Conservation (phyloP, 35 echinoderm and acorn worm species). For the Amphiura filiformis region DNA sequence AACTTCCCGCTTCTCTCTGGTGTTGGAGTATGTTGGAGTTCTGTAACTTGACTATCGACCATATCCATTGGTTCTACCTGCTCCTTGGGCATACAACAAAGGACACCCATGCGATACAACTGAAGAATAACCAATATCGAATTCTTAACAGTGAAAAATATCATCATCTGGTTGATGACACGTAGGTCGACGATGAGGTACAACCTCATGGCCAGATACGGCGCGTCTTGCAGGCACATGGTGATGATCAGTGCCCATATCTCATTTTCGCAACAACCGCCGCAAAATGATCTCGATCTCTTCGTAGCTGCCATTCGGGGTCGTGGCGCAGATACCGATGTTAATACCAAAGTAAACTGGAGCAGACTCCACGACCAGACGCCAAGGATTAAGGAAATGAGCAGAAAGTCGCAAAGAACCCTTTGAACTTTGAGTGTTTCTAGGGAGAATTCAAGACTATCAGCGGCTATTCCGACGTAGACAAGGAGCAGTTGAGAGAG, state of each 20-base stretch:
- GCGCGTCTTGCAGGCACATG: slow-evolving; percentile 81
- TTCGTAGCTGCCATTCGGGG: slow-evolving; percentile 7
- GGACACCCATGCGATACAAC: slow-evolving; percentile 58
- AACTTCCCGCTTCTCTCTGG: neutral
- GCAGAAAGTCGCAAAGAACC: slow-evolving; percentile 60
- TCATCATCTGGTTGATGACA: slow-evolving; percentile 90
- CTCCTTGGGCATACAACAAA: neutral
- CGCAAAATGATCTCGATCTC: slow-evolving; percentile 1
- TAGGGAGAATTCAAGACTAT: slow-evolving; percentile 72
- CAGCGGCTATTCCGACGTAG: slow-evolving; percentile 90
- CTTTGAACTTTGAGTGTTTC: slow-evolving; percentile 63
- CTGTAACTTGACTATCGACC: no score
- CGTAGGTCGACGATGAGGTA: slow-evolving; percentile 58
- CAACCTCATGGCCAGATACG: slow-evolving; percentile 84
- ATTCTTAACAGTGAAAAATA: slow-evolving; percentile 93
- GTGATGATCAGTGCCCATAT: slow-evolving; percentile 81
- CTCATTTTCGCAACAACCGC: slow-evolving; percentile 74
- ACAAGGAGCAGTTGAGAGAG: slow-evolving; percentile 90
- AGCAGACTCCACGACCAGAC: slow-evolving; percentile 91
- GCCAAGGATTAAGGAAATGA: slow-evolving; percentile 64
- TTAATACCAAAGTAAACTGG: slow-evolving; percentile 85
- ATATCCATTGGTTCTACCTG: neutral
- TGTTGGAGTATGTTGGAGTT: neutral
- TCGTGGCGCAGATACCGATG: slow-evolving; percentile 48
- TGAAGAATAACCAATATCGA: slow-evolving; percentile 68